Percentiles rank a stretch among this genome's conserved stretches.
phyloP scores from a whole-genome alignment of 2,888 invertebrate genomes.

The Dioctria linearis region DNA sequence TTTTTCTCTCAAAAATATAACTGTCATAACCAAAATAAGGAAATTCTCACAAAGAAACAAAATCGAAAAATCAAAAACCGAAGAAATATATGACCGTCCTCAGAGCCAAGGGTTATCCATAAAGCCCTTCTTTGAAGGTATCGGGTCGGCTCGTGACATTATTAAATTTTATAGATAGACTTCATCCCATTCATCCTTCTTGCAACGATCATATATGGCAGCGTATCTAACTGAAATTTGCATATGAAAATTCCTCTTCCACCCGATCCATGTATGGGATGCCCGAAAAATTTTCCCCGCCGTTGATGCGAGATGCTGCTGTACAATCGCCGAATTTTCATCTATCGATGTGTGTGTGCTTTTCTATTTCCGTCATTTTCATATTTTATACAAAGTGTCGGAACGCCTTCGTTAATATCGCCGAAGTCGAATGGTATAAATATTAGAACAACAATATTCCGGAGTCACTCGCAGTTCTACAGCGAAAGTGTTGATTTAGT shows the following conservation, averaged over 20 bases:
- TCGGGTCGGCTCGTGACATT: not conserved
- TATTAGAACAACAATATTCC: constrained; percentile 70
- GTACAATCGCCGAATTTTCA: constrained; percentile 21
- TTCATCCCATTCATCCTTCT: constrained; percentile 33
- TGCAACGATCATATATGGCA: constrained; percentile 60
- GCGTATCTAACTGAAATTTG: constrained; percentile 56
- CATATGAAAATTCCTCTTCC: constrained; percentile 52
- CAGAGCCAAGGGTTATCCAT: no score
- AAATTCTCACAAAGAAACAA: constrained; percentile 21
- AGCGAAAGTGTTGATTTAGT: constrained; percentile 71
- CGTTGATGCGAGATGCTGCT: not conserved
- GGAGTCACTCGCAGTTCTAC: constrained; percentile 72
- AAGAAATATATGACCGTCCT: constrained; percentile 7
- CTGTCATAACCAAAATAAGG: constrained; percentile 46
- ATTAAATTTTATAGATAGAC: not conserved
- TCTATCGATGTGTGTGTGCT: constrained; percentile 30
- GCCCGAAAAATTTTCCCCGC: constrained; percentile 55
- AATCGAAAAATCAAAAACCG: constrained; percentile 23
- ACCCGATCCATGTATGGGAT: constrained; percentile 59
- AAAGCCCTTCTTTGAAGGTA: not conserved
- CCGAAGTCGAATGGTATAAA: constrained; percentile 67
- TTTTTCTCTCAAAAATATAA: constrained; percentile 22
- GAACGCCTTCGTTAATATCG: constrained; percentile 56
- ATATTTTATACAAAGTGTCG: constrained; percentile 43
- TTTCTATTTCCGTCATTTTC: constrained; percentile 59